phyloP scores from a whole-genome alignment of 2,888 invertebrate species.

The Dermolepida albohirtum region DNA sequence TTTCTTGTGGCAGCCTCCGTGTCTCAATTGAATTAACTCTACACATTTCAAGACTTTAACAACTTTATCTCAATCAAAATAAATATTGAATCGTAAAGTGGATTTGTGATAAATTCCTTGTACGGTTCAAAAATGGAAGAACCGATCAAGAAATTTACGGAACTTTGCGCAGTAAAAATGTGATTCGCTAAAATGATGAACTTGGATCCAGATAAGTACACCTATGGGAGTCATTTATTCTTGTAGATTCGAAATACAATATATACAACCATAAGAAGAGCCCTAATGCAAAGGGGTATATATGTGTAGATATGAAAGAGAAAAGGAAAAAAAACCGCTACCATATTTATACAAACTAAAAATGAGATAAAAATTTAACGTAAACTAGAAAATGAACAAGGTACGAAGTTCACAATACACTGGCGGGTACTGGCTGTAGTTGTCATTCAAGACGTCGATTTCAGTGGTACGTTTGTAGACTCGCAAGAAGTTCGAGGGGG shows the following conservation, averaged over 20 bases:
- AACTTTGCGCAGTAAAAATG: constrained; percentile 51
- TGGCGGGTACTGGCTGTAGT: constrained; percentile 48
- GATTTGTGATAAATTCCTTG: constrained; percentile 11
- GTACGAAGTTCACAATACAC: constrained; percentile 52
- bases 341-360: constrained; percentile 43
- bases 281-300: not conserved
- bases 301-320: constrained; percentile 44
- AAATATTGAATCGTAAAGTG: constrained; percentile 10
- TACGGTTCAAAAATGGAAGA: not conserved
- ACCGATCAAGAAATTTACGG: not conserved
- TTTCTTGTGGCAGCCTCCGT: too few relatives aligned
- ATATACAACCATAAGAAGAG: constrained; percentile 28
- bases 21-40: not conserved
- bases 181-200: constrained; percentile 56
- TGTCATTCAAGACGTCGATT: constrained; percentile 61
- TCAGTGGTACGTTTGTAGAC: constrained; percentile 62
- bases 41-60: not conserved
- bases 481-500: constrained; percentile 55
- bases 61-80: constrained; percentile 5
- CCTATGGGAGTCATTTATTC: constrained; percentile 54
- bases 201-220: constrained; percentile 52
- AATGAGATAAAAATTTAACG: constrained; percentile 52
- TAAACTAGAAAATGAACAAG: constrained; percentile 56
- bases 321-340: constrained; percentile 46
- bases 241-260: constrained; percentile 42